Evolutionary conservation across 2,888 invertebrate species (phyloP).

Genomic region (Brassicogethes aeneus): DNA sequence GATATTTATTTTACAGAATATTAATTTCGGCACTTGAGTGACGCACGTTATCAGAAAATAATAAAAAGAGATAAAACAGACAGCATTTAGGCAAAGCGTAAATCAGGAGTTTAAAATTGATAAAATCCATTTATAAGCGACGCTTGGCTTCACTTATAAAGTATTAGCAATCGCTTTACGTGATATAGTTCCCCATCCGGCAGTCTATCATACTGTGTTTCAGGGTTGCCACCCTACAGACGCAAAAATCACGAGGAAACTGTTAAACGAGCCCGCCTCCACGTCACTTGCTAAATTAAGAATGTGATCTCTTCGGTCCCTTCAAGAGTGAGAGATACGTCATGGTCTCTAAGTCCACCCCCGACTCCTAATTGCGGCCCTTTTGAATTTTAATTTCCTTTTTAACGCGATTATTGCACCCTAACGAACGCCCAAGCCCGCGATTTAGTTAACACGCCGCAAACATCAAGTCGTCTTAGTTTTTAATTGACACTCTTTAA

Average conservation of each 20-base stretch:
- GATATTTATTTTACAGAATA: neutral
- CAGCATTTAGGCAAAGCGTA: conserved; percentile 30
- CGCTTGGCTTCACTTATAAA: conserved; percentile 42
- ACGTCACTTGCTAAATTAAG: conserved; percentile 39
- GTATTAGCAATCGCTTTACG: conserved; percentile 41
- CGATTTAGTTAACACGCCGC: neutral
- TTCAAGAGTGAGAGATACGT: conserved; percentile 8
- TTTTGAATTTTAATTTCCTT: conserved; percentile 32
- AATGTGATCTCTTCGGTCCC: conserved; percentile 32
- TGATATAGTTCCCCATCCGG: conserved; percentile 35
- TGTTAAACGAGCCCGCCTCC: conserved; percentile 38
- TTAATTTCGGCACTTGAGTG: neutral
- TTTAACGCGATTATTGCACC: conserved; percentile 1
- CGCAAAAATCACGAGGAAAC: too few species aligned
- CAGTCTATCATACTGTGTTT: conserved; percentile 32
- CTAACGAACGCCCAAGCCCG: neutral
- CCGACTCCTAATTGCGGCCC: conserved; percentile 28
- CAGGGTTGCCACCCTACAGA: conserved; percentile 7
- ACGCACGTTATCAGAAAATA: conserved; percentile 12
- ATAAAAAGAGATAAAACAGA: conserved; percentile 19
- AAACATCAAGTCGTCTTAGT: neutral
- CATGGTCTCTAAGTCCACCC: conserved; percentile 21
- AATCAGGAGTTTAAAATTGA: conserved; percentile 41
- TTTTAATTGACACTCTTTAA: neutral
- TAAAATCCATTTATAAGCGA: conserved; percentile 43